Evolutionary conservation across 2,113 vertebrate genomes (phyloP), one percentile per base, ranked within the genome.

Genomic region (Eonycteris spelaea): DNA sequence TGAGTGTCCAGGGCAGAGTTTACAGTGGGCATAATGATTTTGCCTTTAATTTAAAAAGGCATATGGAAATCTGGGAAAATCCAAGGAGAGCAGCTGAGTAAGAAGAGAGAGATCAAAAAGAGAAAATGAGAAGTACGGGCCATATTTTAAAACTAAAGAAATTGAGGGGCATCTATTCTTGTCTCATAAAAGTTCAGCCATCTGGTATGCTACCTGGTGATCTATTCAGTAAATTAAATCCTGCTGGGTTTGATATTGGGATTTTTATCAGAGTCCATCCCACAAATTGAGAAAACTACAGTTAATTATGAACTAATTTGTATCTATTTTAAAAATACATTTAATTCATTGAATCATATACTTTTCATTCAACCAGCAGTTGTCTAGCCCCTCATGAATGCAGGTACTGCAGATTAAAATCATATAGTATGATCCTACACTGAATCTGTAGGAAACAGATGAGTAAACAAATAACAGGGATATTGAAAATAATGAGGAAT

Each of bases 81-180:
- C 43, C 3, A 67, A 33, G 28, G 33, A 87, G 33, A 67, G 38
- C 26, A 75, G 35, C 18, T 73, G 15, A 86, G 24, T 48, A 91
- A 95, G 21, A 65, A 94, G 67, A 30, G 24, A 45, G 35, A 21
- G n/a, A 48, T 55, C 14, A 45, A 57, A 33, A 30, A 53, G 13
- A 51, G 10, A 85, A 55, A 74, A 75, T 48, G 35, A 12, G 40
- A 70, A 87, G 38, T 26, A 15, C 6, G 22, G 51, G 55, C n/a
- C n/a, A 63, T 80, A 59, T 70, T 93, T 65, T 14, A 79, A 95
- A 86, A 80, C 22, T 43, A 70, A 51, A 85, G n/a, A 83, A 91
- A 78, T 59, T 55, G 21, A 67, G 45, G 7, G n/a, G 13, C 26
- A 21, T 85, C 70, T 74, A 7, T 87, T 48, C 48, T 93, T 61